Conservation (phyloP, 1,140 invertebrate genomes). For the Drosophila baimaii region DNA sequence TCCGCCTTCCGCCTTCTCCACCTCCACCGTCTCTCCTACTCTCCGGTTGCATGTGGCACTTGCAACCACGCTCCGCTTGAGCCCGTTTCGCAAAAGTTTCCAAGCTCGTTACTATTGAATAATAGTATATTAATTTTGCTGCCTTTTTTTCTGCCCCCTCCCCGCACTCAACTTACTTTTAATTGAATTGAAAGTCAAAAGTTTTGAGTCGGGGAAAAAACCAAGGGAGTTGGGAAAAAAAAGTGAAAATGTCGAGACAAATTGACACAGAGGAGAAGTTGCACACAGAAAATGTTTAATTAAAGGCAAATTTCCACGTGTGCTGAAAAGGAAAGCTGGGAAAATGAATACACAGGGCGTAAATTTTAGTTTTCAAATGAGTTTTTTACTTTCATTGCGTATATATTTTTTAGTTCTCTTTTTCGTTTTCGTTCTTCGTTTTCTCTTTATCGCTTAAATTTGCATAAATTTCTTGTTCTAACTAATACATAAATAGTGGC, state of each 20-base stretch:
- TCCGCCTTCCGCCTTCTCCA: background rate
- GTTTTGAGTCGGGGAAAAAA: conserved; percentile 28
- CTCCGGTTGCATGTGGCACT: conserved; percentile 30
- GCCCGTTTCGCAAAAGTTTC: conserved; percentile 40
- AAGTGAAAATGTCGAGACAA: conserved; percentile 50
- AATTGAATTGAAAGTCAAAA: conserved; percentile 57
- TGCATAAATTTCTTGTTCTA: conserved; percentile 73
- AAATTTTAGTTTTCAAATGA: conserved; percentile 52
- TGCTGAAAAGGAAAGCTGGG: conserved; percentile 20
- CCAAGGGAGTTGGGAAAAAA: background rate
- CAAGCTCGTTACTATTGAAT: conserved; percentile 56
- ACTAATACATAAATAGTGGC: conserved; percentile 76
- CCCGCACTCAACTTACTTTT: conserved; percentile 39
- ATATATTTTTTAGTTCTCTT: conserved; percentile 62
- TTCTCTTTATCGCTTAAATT: conserved; percentile 56
- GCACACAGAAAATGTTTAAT: conserved; percentile 46
- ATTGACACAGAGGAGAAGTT: conserved; percentile 50
- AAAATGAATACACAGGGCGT: conserved; percentile 30
- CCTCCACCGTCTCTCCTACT: background rate
- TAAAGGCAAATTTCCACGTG: conserved; percentile 43
- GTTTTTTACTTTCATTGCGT: conserved; percentile 47
- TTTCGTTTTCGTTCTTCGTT: conserved; percentile 63
- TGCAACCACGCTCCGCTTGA: conserved; percentile 50
- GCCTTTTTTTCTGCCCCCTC: conserved; percentile 35
- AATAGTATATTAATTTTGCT: conserved; percentile 55